Evolutionary conservation across 1,140 invertebrate genomes (phyloP).

Genomic region (Diuraphis noxia): DNA sequence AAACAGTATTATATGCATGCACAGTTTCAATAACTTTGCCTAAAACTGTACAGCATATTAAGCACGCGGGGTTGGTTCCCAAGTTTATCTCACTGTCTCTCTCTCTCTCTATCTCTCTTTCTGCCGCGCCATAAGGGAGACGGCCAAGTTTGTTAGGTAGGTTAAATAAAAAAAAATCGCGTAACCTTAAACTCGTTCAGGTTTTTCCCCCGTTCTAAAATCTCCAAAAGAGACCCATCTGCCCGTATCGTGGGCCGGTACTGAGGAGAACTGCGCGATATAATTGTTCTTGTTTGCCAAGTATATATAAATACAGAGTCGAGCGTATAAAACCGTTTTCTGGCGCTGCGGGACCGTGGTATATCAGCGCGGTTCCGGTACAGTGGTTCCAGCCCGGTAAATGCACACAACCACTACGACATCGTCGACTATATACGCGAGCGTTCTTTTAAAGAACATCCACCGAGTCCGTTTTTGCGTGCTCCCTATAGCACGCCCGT

Average conservation of each 20-base stretch:
- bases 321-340: background rate
- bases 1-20: background rate
- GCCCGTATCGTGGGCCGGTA: background rate
- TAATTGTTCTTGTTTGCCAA: background rate
- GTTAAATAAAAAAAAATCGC: background rate
- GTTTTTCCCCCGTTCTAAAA: background rate
- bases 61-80: background rate
- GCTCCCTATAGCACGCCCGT: background rate
- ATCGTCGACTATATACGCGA: background rate
- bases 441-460: slow-evolving; percentile 38
- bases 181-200: background rate
- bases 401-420: background rate
- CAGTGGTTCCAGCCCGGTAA: slow-evolving; percentile 7
- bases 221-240: background rate
- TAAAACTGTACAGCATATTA: slow-evolving; percentile 13
- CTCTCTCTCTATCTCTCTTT: background rate
- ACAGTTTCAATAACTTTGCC: slow-evolving; percentile 30
- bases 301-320: background rate
- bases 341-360: background rate
- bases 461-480: slow-evolving; percentile 25
- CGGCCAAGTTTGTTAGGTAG: background rate
- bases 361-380: slow-evolving; percentile 45
- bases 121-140: too few relatives aligned
- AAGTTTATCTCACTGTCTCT: background rate
- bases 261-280: background rate